These are phyloP conservation scores for Caprella mutica DNA, from an alignment of 2,888 invertebrate genomes.

Conservation along the genomic window DNA sequence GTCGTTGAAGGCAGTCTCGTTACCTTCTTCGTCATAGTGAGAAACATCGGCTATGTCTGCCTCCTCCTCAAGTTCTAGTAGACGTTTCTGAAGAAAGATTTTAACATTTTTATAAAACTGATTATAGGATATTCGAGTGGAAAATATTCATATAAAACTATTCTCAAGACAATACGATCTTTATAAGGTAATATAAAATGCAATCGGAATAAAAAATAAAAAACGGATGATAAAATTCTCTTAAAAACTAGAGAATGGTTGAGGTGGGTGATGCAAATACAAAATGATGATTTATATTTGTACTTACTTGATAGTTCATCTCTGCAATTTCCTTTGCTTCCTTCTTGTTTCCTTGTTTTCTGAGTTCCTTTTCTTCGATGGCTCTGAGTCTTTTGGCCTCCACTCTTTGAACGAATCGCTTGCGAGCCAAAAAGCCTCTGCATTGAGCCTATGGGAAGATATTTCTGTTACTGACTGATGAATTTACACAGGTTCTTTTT, in stretches of 20 bases:
- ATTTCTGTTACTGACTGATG: neutral
- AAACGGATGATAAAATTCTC: no score
- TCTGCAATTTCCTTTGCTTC: conserved; percentile 93
- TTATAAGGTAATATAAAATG: no score
- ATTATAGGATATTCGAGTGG: neutral
- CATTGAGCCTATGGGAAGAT: conserved; percentile 75
- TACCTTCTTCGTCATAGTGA: conserved; percentile 78
- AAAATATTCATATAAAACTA: neutral
- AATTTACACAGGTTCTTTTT: neutral
- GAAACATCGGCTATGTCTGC: conserved; percentile 68
- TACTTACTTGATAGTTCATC: conserved; percentile 60
- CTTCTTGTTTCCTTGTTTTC: conserved; percentile 79
- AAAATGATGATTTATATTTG: neutral
- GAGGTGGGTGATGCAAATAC: neutral
- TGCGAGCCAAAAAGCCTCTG: conserved; percentile 80
- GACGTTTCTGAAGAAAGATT: conserved; percentile 73
- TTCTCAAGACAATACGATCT: neutral
- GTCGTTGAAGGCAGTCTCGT: conserved; percentile 90
- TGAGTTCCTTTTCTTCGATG: conserved; percentile 76
- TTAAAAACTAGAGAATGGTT: no score
- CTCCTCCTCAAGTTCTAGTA: conserved; percentile 73
- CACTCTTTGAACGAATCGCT: conserved; percentile 52
- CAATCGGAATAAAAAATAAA: no score
- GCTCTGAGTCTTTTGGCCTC: conserved; percentile 76
- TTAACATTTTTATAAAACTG: neutral